Evolutionary conservation across 35 echinoderm and acorn worm species (phyloP).

Genomic region (Apostichopus parvimensis): DNA sequence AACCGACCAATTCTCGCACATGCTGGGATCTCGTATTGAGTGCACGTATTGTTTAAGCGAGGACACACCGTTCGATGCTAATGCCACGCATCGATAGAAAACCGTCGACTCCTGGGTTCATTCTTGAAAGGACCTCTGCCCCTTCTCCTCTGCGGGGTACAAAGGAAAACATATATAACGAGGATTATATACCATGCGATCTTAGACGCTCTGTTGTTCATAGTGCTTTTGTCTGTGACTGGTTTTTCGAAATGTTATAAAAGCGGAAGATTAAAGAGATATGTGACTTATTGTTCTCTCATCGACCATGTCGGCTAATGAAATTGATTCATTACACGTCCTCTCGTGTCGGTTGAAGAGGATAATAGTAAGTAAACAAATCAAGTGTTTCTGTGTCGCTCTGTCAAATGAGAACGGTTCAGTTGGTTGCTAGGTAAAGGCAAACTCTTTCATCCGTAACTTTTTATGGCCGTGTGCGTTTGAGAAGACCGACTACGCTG

Average conservation of each 20-base stretch:
- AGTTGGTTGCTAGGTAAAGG: background rate
- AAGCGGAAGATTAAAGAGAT: background rate
- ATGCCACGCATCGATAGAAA: background rate
- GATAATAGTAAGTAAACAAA: background rate
- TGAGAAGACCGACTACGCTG: too few species aligned
- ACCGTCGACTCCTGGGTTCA: background rate
- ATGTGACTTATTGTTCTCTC: background rate
- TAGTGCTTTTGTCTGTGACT: background rate
- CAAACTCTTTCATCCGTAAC: too few species aligned
- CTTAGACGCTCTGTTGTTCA: background rate
- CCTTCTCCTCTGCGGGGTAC: background rate
- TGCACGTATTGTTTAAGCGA: background rate
- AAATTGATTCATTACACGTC: background rate
- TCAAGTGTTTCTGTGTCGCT: background rate
- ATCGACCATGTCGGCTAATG: background rate
- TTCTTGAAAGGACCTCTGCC: background rate
- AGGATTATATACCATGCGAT: background rate
- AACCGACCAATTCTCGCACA: background rate
- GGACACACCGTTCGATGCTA: background rate
- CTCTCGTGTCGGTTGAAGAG: background rate
- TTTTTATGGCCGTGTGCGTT: too few species aligned
- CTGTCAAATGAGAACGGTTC: background rate
- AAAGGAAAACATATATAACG: too few species aligned
- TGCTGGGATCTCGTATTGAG: too few species aligned
- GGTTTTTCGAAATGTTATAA: background rate